These are phyloP conservation scores for Pycnonotus jocosus DNA, from an alignment of 2,113 vertebrate species.

Conservation along the genomic window DNA sequence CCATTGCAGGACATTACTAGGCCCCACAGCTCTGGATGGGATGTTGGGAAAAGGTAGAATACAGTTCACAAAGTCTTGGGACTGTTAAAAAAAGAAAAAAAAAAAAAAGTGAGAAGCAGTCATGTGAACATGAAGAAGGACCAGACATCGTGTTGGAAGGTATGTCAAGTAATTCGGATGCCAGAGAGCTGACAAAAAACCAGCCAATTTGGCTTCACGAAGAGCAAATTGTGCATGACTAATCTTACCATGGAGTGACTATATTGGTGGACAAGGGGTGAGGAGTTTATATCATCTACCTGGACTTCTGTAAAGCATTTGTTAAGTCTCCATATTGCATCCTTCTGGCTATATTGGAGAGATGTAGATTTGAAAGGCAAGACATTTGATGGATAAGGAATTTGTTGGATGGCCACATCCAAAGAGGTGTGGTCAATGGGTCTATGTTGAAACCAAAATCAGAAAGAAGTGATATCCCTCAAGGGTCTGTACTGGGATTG, in stretches of 20 bases:
- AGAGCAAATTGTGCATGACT: neutral
- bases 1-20: rapidly evolving
- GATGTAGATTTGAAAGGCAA: neutral
- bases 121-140: neutral
- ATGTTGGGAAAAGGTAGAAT: neutral
- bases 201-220: neutral
- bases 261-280: neutral
- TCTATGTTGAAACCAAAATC: neutral
- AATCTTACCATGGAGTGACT: neutral
- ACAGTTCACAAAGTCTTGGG: neutral
- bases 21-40: rapidly evolving
- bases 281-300: neutral
- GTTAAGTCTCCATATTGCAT: neutral
- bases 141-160: neutral
- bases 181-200: neutral
- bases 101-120: neutral
- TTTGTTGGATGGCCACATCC: neutral
- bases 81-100: rapidly evolving
- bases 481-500: neutral
- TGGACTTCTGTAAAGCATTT: neutral
- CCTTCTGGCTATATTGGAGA: neutral
- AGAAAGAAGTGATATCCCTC: neutral
- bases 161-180: neutral
- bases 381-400: neutral
- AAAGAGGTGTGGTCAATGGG: rapidly evolving